Percentiles rank a stretch among this genome's conserved stretches.
Conservation (phyloP, 1,140 invertebrate genomes). For the Neodiprion virginianus region DNA sequence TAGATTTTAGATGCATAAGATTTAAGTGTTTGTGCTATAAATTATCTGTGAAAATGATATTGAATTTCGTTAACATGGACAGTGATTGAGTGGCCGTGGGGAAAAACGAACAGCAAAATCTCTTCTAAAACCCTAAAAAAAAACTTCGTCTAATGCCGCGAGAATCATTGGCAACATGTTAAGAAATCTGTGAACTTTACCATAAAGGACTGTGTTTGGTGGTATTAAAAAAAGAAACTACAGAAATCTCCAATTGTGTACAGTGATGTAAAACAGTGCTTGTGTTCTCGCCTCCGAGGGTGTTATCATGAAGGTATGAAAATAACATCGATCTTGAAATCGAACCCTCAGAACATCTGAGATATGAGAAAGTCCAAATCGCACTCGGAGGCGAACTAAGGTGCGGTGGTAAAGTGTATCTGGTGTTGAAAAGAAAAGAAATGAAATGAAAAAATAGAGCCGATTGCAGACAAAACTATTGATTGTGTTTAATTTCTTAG, state of each 20-base stretch:
- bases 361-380: constrained; percentile 24
- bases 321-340: neutral
- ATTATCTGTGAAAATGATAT: constrained; percentile 3
- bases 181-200: constrained; percentile 18
- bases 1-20: constrained; percentile 22
- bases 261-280: constrained; percentile 60
- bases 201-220: constrained; percentile 51
- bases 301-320: constrained; percentile 27
- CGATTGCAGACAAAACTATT: constrained; percentile 50
- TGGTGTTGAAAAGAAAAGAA: constrained; percentile 46
- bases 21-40: constrained; percentile 27
- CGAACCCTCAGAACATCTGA: neutral
- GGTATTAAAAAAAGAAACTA: constrained; percentile 37
- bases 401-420: constrained; percentile 57
- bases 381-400: constrained; percentile 46
- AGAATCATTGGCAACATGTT: constrained; percentile 11
- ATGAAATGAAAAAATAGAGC: constrained; percentile 49
- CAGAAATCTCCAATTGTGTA: constrained; percentile 48
- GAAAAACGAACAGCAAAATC: constrained; percentile 8
- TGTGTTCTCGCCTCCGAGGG: constrained; percentile 55
- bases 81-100: neutral
- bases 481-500: constrained; percentile 50
- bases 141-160: constrained; percentile 10
- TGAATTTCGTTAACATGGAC: constrained; percentile 5
- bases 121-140: constrained; percentile 5